Base-by-base conservation (phyloP, 2,797 vertebrate genomes). In the Gobionotothen gibberifrons region DNA sequence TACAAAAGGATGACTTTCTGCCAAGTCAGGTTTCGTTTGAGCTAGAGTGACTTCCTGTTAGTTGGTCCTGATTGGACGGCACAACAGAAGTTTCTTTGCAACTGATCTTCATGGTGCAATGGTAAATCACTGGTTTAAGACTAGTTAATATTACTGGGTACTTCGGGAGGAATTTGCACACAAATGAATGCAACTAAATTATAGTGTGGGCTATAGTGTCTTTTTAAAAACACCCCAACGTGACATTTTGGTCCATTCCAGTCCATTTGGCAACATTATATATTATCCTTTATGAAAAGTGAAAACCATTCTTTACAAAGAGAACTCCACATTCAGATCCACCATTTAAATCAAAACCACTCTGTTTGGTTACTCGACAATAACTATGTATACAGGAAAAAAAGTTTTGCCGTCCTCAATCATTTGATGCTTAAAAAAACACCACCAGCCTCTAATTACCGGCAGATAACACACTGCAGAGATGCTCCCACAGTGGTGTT, bases 361-460 rank as follows among this genome's bases (percentile, higher is more conserved):
- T 54, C 26, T 48, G 5, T 47, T 42, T 9, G 11, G 42, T 48
- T 48, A 19, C 39, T 16, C 17, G 12, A 54, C 22, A 76, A 32
- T 19, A 39, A 19, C 47, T 26, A 36, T 19, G 2, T 14, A 44
- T 17, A 52, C 3, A 17, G 7, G 36, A 64, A 11, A 21, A 44
- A 22, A 53, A n/a, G 17, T 16, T 48, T 51, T 26, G 39, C 19
- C 57, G 17, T 26, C 21, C 39, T 64, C 9, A 55, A 36, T 47
- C 9, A 22, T 61, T 69, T 62, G 3, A 22, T 66, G 19, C 32
- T 7, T 69, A n/a, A 64, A 36, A 19, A 72, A 36, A 36, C 32
- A 36, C 76, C 66, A 79, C 40, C n/a, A 36, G 51, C 22, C 26
- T 73, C n/a, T 63, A 69, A 65, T 63, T 72, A 65, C n/a, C n/a